These are phyloP conservation scores for Probosciger aterrimus DNA, from an alignment of 2,113 vertebrate genomes.

Conservation along the genomic window DNA sequence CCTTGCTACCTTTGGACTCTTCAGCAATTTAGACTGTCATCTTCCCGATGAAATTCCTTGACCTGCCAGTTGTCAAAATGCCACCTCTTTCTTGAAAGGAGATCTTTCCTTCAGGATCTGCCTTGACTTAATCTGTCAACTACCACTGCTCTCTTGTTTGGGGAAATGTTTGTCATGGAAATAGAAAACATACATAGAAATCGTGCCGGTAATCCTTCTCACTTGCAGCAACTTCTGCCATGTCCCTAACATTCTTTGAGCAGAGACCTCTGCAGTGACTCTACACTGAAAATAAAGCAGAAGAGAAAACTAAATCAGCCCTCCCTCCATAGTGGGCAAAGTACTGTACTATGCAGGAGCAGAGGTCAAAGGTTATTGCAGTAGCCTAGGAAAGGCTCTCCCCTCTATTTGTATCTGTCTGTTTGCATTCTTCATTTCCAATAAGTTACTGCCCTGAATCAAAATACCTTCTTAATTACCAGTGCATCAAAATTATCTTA, in stretches of 20 bases:
- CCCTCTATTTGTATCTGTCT: not conserved
- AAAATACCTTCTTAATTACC: conserved; percentile 10
- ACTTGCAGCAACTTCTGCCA: not conserved
- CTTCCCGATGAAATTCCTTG: not conserved
- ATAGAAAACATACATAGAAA: not conserved
- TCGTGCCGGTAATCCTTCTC: not conserved
- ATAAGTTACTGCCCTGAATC: not conserved
- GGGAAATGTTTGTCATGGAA: not conserved
- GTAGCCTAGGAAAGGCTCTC: not conserved
- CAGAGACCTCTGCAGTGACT: not conserved
- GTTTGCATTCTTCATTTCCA: conserved; percentile 2
- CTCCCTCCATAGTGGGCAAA: not conserved
- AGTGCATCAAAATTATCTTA: not conserved
- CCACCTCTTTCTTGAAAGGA: not conserved
- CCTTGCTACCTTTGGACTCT: not conserved
- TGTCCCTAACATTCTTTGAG: not conserved
- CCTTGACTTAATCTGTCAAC: not conserved
- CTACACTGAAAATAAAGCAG: not conserved
- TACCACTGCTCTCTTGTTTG: not conserved
- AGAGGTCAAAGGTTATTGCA: not conserved
- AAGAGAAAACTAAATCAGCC: not conserved
- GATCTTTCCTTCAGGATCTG: not conserved
- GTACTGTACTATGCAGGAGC: not conserved
- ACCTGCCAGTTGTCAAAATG: not conserved
- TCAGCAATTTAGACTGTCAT: not conserved